Evolutionary conservation across 2,113 vertebrate genomes (phyloP).

Genomic region (Zapornia atra): DNA sequence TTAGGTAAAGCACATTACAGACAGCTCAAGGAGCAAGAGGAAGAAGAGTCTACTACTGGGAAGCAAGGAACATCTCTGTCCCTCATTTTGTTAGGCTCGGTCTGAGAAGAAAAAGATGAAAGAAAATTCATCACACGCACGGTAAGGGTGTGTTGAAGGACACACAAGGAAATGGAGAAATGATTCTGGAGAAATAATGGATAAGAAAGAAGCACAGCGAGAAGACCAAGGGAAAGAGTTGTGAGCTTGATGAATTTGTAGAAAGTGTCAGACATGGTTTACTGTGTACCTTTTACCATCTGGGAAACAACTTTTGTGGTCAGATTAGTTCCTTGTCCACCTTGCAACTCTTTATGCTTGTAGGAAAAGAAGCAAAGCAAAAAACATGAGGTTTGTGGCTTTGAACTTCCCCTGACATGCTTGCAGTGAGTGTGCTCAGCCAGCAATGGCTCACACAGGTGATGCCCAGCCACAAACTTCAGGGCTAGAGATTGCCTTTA

Average conservation of each 20-base stretch:
- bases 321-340: not conserved
- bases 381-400: not conserved
- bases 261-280: not conserved
- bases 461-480: not conserved
- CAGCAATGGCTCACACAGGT: not conserved
- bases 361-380: not conserved
- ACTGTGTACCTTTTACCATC: not conserved
- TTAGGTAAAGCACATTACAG: not conserved
- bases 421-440: not conserved
- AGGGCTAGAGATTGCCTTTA: not conserved
- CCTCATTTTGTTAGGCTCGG: not conserved
- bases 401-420: not conserved
- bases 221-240: not conserved
- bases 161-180: not conserved
- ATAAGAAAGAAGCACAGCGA: rapidly evolving
- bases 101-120: not conserved
- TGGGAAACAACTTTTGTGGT: not conserved
- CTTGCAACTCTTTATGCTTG: not conserved
- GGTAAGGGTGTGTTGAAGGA: not conserved
- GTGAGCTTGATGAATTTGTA: not conserved
- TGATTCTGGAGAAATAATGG: not conserved
- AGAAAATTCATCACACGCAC: not conserved
- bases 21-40: not conserved
- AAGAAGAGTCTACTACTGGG: not conserved
- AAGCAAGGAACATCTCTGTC: not conserved